Base-by-base conservation (phyloP, 2,113 vertebrate species). In the Carettochelys insculpta region DNA sequence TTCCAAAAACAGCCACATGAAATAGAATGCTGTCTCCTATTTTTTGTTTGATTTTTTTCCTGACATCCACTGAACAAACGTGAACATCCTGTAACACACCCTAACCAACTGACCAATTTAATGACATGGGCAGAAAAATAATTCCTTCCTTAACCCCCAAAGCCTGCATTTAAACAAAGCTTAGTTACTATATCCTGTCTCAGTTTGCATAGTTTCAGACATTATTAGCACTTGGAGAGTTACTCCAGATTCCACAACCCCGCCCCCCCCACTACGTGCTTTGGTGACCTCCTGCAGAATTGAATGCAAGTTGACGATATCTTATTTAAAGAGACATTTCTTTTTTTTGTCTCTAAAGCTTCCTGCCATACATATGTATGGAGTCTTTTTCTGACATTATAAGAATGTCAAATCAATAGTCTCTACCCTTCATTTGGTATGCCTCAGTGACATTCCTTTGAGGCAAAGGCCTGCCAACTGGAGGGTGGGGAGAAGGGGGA, bases 101-200 rank as follows among this genome's bases (percentile, higher is more conserved):
- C 71, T 29, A 43, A 41, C 17, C 38, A 71, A 22, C 7, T 24
- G 38, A 24, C 7, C 38, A 86, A 53, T 0, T 0, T 76, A 22
- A 52, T 50, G 5, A 41, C 13, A n/a, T 77, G 31, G 7, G n/a
- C 84, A 86, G 13, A 68, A 82, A 85, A 85, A 34, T 3, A 24
- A 41, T 41, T 41, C 38, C 38, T 43, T 61, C 5, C 0, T 29
- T 31, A 16, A 53, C 17, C 80, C 79, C 31, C 1, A 1, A 14
- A n/a, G 10, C 56, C 38, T 34, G 54, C 29, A 41, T 65, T 77
- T 53, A 56, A 84, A 91, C 34, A 11, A 87, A 77, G 13, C 38
- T 48, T 68, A 12, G 51, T n/a, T 78, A 52, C 29, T 41, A 51
- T 14, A 50, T 11, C 34, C 78, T 9, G 8, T n/a, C 61, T 58